These are phyloP conservation scores for Nasonia oneida DNA, from an alignment of 2,888 invertebrate genomes.

Conservation along the genomic window DNA sequence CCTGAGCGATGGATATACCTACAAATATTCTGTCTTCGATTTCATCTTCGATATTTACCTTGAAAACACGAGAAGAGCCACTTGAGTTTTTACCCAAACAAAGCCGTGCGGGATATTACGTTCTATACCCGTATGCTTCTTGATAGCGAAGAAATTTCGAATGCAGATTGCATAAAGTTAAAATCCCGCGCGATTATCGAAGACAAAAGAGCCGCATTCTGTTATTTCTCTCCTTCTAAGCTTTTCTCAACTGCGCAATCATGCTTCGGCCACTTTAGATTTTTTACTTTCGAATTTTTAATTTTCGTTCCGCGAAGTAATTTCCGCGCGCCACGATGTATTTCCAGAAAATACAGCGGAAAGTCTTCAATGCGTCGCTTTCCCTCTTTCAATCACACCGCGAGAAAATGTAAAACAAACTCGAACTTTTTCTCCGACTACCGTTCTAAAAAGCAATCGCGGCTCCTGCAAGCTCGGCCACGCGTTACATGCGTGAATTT, in stretches of 20 bases:
- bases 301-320: background rate
- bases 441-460: background rate
- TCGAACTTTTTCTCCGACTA: too few relatives aligned
- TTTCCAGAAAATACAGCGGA: too few relatives aligned
- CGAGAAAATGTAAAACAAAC: background rate
- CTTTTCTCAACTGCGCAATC: background rate
- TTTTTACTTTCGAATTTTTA: too few relatives aligned
- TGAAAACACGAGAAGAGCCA: background rate
- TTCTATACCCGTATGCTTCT: background rate
- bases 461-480: background rate
- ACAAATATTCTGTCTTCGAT: background rate
- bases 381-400: too few relatives aligned
- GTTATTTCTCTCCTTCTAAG: background rate
- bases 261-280: background rate
- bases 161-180: background rate
- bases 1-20: background rate
- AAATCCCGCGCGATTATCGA: constrained; percentile 17
- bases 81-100: background rate
- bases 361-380: too few relatives aligned
- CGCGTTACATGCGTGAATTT: constrained; percentile 13
- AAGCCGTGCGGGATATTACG: background rate
- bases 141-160: constrained; percentile 11
- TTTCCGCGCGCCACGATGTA: too few relatives aligned
- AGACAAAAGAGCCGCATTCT: background rate
- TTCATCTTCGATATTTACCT: constrained; percentile 21